phyloP scores from a whole-genome alignment of 2,888 invertebrate genomes.

The Drosophila algonquin region DNA sequence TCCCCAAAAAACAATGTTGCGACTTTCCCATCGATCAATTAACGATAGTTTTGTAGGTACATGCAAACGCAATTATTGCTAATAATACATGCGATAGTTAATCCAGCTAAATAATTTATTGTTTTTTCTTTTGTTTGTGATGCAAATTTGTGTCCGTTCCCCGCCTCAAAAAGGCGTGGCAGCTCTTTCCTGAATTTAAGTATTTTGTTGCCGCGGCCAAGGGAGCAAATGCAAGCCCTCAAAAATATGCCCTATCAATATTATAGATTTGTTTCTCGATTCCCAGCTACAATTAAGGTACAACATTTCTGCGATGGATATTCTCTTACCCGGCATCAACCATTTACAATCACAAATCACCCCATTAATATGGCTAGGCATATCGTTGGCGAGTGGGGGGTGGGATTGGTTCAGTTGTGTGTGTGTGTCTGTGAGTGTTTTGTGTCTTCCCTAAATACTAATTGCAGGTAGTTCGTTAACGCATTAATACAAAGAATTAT shows the following conservation, averaged over 20 bases:
- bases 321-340: constrained; percentile 21
- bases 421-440: constrained; percentile 24
- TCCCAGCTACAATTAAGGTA: constrained; percentile 67
- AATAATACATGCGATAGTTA: constrained; percentile 63
- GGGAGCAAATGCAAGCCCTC: not conserved
- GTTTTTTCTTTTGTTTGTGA: constrained; percentile 21
- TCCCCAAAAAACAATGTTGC: constrained; percentile 37
- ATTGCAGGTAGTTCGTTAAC: constrained; percentile 76
- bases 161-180: not conserved
- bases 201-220: too few relatives aligned
- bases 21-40: constrained; percentile 42
- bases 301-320: constrained; percentile 52
- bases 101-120: constrained; percentile 49
- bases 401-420: constrained; percentile 50
- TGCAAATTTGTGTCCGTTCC: constrained; percentile 1
- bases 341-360: constrained; percentile 42
- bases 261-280: constrained; percentile 41
- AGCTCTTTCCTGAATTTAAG: not conserved
- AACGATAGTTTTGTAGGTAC: constrained; percentile 38
- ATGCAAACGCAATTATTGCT: constrained; percentile 64
- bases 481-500: constrained; percentile 66
- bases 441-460: constrained; percentile 64
- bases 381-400: constrained; percentile 5
- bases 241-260: constrained; percentile 34
- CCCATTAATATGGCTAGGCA: constrained; percentile 25